Percentiles rank a stretch among this genome's conserved stretches.
Evolutionary conservation across 2,888 invertebrate genomes (phyloP).

Genomic region (Ormyrus labotus): DNA sequence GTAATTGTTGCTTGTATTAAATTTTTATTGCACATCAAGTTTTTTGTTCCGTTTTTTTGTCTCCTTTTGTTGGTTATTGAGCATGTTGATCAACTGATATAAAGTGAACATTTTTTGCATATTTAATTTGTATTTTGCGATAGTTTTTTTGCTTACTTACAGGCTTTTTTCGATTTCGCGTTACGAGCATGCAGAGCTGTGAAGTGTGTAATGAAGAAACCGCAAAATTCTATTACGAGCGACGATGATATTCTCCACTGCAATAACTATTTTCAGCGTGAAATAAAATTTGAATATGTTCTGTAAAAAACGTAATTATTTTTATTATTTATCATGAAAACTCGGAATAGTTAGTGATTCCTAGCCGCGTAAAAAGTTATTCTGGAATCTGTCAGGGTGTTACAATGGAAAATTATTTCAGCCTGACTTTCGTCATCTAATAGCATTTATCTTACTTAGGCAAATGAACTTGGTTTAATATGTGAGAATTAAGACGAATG

Average conservation of each 20-base stretch:
- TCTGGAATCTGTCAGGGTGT: neutral
- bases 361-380: neutral
- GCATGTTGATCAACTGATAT: no score
- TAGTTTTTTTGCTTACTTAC: neutral
- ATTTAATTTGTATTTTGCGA: no score
- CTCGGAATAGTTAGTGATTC: no score
- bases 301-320: no score
- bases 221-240: conserved; percentile 37
- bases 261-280: neutral
- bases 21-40: no score
- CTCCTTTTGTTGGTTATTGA: no score
- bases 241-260: neutral
- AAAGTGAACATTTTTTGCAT: no score
- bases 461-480: conserved; percentile 5
- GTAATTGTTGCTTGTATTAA: no score
- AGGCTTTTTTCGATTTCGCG: conserved; percentile 4
- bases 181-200: neutral
- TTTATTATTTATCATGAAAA: no score
- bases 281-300: no score
- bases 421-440: neutral
- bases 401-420: neutral
- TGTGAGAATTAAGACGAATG: neutral
- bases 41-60: no score
- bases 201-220: conserved; percentile 33
- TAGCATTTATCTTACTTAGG: conserved; percentile 3